Conservation (phyloP, 2,113 vertebrate species). For the Talpa occidentalis region DNA sequence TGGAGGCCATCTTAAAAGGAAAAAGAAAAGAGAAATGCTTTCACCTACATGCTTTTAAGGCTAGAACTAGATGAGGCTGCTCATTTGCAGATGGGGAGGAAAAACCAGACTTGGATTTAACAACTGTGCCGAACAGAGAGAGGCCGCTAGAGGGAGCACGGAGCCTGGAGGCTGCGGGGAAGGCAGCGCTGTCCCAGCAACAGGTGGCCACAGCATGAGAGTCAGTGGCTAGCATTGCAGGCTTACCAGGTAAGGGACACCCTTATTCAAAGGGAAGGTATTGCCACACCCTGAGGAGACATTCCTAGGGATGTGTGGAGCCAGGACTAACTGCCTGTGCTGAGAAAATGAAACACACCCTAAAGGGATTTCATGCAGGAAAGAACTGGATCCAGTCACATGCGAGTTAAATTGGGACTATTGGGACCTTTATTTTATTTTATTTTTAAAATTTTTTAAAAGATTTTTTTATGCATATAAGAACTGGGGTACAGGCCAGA, state of each 20-base stretch:
- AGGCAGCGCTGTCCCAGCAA: fast-evolving
- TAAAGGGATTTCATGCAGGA: background rate
- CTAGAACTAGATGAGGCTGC: background rate
- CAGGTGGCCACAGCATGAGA: background rate
- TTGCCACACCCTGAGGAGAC: background rate
- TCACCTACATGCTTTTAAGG: background rate
- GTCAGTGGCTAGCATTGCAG: background rate
- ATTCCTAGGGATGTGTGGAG: background rate
- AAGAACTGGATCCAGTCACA: background rate
- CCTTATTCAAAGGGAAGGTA: background rate
- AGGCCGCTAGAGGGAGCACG: constrained; percentile 62
- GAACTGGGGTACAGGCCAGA: too few species aligned
- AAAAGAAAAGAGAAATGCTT: background rate
- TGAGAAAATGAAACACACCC: background rate
- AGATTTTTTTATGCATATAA: too few species aligned
- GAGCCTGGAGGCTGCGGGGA: background rate
- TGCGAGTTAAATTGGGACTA: background rate
- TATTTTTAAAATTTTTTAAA: too few species aligned
- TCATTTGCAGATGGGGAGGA: background rate
- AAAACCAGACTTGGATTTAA: background rate
- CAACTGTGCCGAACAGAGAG: background rate
- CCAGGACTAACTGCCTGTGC: background rate
- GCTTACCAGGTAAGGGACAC: background rate
- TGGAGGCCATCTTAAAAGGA: background rate
- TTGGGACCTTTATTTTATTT: background rate